Conservation (phyloP, 2,113 vertebrate species). For the Triplophysa siluroides region DNA sequence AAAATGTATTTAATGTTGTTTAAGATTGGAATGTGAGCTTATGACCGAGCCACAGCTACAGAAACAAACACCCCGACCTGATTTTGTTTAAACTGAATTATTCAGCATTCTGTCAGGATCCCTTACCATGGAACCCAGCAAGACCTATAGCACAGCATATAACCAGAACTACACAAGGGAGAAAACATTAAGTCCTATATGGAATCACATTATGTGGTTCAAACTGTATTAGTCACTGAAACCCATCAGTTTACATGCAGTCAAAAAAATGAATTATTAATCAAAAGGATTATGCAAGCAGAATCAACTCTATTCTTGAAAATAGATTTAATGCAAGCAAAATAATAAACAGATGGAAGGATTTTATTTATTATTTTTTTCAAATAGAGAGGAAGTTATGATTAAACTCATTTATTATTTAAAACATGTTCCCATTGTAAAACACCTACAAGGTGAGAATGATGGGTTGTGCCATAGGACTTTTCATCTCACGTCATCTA, state of each 20-base stretch:
- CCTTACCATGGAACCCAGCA: neutral
- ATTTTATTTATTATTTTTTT: neutral
- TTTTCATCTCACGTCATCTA: constrained; percentile 13
- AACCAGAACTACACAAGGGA: neutral
- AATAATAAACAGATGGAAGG: neutral
- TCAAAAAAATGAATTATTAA: neutral
- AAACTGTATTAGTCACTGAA: neutral
- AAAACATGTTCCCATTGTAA: neutral
- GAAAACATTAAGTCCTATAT: neutral
- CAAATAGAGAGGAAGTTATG: neutral
- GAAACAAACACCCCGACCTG: constrained; percentile 5
- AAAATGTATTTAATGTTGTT: too few relatives aligned
- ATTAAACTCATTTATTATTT: neutral
- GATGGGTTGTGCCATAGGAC: neutral
- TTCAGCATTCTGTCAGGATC: neutral
- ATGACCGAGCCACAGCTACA: neutral
- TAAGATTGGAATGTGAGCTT: neutral
- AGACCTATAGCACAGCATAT: neutral
- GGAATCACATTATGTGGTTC: too few relatives aligned
- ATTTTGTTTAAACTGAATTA: constrained; percentile 31
- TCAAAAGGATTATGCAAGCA: constrained; percentile 4
- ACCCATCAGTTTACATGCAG: neutral
- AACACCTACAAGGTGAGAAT: too few relatives aligned
- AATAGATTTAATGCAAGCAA: neutral
- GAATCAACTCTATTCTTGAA: neutral